Base-by-base conservation (phyloP, 2,797 vertebrate species). In the Echeneis naucrates region DNA sequence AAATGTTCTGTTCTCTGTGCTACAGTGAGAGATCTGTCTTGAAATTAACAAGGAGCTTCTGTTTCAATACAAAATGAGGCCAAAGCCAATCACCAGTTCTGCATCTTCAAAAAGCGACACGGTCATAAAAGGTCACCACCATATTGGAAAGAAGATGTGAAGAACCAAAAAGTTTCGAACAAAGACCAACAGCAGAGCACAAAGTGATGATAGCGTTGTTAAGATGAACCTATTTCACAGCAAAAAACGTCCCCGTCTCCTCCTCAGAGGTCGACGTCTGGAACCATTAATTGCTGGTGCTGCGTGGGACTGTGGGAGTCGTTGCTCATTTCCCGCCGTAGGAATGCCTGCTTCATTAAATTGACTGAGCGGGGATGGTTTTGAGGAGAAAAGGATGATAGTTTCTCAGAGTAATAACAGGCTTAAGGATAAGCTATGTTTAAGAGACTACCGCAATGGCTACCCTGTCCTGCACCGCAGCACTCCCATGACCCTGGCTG, bases 361-460 rank as follows among this genome's bases (percentile, higher is more conserved):
- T 21, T 38, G 76, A 77, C 80, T 66, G 75, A 80, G 92, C 93
- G 88, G 89, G 89, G 90, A 90, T 83, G 35, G 40, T 90, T 94
- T 72, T 78, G 81, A 89, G 81, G 75, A 89, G 86, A 87, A 89
- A 93, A 93, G 95, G 94, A 94, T 92, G 92, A 94, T 95, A 93
- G 95, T 94, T 93, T 90, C 94, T 93, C 92, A 88, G 94, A 88
- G 93, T 96, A 96, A 97, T 96, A 95, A 96, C 95, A 96, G 96
- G 92, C 91, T 91, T 93, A 86, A 86, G 92, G 89, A 91, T 68
- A 95, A 95, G 91, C 88, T 74, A 88, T 95, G 95, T 94, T 96
- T 96, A 93, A 88, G 82, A 87, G 85, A 84, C 76, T 60, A 82
- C 92, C 90, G 65, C 91, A 90, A 76, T 82, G 88, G 89, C 87